Conservation (phyloP, 1,140 invertebrate species). For the Bombus superbus region DNA sequence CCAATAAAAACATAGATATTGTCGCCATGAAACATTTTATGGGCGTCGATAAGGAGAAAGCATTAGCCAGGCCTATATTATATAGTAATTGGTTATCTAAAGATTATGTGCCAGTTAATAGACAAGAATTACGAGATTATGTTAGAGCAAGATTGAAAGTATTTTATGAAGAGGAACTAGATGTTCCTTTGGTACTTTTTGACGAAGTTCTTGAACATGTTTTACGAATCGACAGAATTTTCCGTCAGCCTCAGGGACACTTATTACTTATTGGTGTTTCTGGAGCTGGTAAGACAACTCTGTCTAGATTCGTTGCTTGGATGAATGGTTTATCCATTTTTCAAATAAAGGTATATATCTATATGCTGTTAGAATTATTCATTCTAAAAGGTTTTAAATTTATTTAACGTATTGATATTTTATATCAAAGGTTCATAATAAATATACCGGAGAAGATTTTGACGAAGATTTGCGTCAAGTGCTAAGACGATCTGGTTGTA, state of each 20-base stretch:
- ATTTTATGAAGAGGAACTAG: constrained; percentile 99
- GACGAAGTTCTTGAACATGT: constrained; percentile 99
- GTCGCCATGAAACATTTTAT: constrained; percentile 98
- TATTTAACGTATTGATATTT: background rate
- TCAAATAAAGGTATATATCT: constrained; percentile 91
- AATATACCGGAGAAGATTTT: constrained; percentile 99
- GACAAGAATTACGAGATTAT: constrained; percentile 97
- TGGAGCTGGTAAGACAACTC: constrained; percentile 99
- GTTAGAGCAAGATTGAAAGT: constrained; percentile 98
- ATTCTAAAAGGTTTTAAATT: background rate
- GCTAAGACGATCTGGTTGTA: constrained; percentile 96
- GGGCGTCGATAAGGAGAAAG: constrained; percentile 92
- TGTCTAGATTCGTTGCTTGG: constrained; percentile 99
- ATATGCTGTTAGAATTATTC: background rate
- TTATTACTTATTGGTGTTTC: constrained; percentile 98
- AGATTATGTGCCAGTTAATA: constrained; percentile 98
- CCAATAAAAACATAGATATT: constrained; percentile 98
- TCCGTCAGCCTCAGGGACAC: constrained; percentile 99
- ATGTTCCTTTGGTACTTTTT: constrained; percentile 98
- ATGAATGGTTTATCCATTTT: constrained; percentile 99
- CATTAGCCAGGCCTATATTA: constrained; percentile 95
- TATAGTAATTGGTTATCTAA: constrained; percentile 99
- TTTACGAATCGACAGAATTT: constrained; percentile 98
- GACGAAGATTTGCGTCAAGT: constrained; percentile 99
- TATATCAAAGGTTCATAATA: constrained; percentile 94